Evolutionary conservation across 2,888 invertebrate species (phyloP).

Genomic region (Clanis bilineata): DNA sequence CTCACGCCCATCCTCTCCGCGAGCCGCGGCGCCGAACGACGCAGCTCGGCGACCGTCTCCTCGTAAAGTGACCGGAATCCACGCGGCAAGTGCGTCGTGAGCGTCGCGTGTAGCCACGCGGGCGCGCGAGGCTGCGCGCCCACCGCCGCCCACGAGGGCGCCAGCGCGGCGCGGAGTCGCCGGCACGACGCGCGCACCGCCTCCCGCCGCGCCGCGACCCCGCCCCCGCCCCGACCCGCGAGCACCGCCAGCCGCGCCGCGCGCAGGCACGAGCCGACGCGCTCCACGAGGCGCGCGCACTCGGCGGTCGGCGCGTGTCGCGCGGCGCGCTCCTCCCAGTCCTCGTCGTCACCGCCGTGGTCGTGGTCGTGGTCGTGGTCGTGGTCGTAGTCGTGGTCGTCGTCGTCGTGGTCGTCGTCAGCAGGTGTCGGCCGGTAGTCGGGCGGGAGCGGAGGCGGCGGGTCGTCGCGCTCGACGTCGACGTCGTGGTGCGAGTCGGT

Average conservation of each 20-base stretch:
- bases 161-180: slow-evolving; percentile 45
- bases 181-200: slow-evolving; percentile 33
- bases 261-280: slow-evolving; percentile 39
- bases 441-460: slow-evolving; percentile 27
- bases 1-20: slow-evolving; percentile 40
- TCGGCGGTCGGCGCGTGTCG: slow-evolving; percentile 45
- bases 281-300: slow-evolving; percentile 47
- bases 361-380: slow-evolving; percentile 23
- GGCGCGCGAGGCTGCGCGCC: slow-evolving; percentile 30
- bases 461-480: slow-evolving; percentile 27
- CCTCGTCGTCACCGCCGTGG: slow-evolving; percentile 32
- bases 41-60: slow-evolving; percentile 44
- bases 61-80: slow-evolving; percentile 41
- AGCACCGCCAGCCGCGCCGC: slow-evolving; percentile 47
- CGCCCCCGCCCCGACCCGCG: slow-evolving; percentile 27
- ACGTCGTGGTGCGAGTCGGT: slow-evolving; percentile 22
- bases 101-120: slow-evolving; percentile 50
- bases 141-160: slow-evolving; percentile 36
- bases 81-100: slow-evolving; percentile 41
- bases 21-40: slow-evolving; percentile 45
- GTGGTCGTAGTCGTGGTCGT: slow-evolving; percentile 23
- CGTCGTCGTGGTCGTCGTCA: slow-evolving; percentile 15
- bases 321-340: slow-evolving; percentile 48
- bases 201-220: slow-evolving; percentile 25
- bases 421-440: slow-evolving; percentile 23